Evolutionary conservation across 2,888 invertebrate species (phyloP).

Genomic region (Drosophila dives): DNA sequence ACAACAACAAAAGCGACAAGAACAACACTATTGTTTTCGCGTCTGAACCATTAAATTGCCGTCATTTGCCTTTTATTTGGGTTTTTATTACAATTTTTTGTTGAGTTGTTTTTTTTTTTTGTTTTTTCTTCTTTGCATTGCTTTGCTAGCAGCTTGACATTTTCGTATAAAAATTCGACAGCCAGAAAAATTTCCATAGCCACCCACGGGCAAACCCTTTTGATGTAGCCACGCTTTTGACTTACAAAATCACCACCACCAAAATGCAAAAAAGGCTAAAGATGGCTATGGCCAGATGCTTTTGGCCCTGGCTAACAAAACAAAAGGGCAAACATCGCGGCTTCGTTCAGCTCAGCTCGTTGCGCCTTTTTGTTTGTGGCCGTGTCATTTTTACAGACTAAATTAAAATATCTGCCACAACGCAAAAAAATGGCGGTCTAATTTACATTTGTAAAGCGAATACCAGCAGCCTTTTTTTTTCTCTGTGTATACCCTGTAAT

Average conservation of each 20-base stretch:
- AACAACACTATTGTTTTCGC: slow-evolving; percentile 68
- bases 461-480: slow-evolving; percentile 61
- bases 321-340: slow-evolving; percentile 61
- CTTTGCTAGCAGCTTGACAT: slow-evolving; percentile 64
- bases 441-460: slow-evolving; percentile 81
- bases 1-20: slow-evolving; percentile 32
- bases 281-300: slow-evolving; percentile 64
- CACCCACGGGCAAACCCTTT: slow-evolving; percentile 69
- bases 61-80: slow-evolving; percentile 73
- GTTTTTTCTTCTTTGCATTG: slow-evolving; percentile 22
- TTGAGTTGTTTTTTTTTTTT: slow-evolving; percentile 1
- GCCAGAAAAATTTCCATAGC: slow-evolving; percentile 75
- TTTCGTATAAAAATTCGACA: slow-evolving; percentile 80
- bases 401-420: slow-evolving; percentile 78
- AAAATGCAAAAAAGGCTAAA: slow-evolving; percentile 43
- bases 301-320: slow-evolving; percentile 58
- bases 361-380: slow-evolving; percentile 73
- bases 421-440: slow-evolving; percentile 72
- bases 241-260: slow-evolving; percentile 60
- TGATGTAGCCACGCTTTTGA: slow-evolving; percentile 74
- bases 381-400: slow-evolving; percentile 82
- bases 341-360: slow-evolving; percentile 15
- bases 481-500: slow-evolving; percentile 11
- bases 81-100: slow-evolving; percentile 63
- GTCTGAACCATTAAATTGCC: slow-evolving; percentile 74